These are phyloP conservation scores for Heterohyrax brucei DNA, from an alignment of 2,797 vertebrate genomes.

Conservation along the genomic window DNA sequence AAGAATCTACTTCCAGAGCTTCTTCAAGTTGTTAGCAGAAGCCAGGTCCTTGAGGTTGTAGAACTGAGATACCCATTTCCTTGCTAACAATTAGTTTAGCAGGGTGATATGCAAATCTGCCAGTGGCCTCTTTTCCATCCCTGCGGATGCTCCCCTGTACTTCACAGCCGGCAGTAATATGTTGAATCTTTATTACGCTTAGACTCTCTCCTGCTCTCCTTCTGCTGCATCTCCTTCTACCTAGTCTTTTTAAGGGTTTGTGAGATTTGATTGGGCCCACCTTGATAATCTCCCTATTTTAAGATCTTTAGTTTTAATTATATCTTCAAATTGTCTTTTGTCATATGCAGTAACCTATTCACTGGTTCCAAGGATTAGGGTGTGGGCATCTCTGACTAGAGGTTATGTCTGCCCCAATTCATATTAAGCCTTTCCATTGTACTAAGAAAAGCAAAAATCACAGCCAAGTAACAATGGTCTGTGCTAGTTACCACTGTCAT, in stretches of 20 bases:
- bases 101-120: neutral
- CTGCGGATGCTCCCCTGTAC: neutral
- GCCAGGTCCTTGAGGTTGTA: no score
- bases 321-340: neutral
- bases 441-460: slow-evolving; percentile 25
- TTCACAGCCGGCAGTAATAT: neutral
- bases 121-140: neutral
- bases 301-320: neutral
- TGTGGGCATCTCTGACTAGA: neutral
- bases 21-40: neutral
- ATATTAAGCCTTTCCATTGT: slow-evolving; percentile 2
- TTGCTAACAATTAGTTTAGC: neutral
- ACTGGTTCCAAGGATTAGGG: neutral
- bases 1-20: neutral
- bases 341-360: neutral
- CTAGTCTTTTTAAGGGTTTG: neutral
- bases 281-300: neutral
- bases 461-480: neutral
- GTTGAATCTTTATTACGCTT: neutral
- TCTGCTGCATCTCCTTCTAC: neutral
- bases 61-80: neutral
- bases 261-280: neutral
- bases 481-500: neutral
- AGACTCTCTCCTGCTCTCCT: neutral
- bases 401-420: neutral